A percentile compares a stretch with the other conserved stretches of the same genome.
Evolutionary conservation across 2,888 invertebrate genomes (phyloP).

Genomic region (Boloria selene): DNA sequence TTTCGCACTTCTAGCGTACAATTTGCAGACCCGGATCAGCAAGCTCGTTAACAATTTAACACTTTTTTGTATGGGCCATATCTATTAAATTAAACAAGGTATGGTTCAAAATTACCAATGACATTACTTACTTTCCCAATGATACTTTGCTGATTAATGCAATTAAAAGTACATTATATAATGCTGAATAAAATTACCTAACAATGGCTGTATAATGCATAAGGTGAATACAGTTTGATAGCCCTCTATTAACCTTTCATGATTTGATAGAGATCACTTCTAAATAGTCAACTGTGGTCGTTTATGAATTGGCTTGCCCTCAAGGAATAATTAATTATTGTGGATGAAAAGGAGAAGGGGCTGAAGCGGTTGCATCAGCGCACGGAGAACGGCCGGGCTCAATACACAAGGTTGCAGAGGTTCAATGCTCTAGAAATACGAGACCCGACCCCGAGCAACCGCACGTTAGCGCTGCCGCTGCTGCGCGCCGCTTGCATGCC

Average conservation of each 20-base stretch:
- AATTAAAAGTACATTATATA: not conserved
- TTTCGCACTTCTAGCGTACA: constrained; percentile 76
- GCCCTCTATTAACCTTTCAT: constrained; percentile 72
- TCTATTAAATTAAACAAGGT: not conserved
- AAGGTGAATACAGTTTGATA: constrained; percentile 60
- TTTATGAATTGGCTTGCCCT: constrained; percentile 75
- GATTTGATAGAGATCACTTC: constrained; percentile 60
- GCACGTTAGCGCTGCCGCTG: constrained; percentile 55
- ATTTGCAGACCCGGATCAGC: constrained; percentile 63
- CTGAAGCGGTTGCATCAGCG: constrained; percentile 77
- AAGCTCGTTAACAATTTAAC: constrained; percentile 61
- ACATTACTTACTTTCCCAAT: too few species aligned
- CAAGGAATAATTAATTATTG: constrained; percentile 79
- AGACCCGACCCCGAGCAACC: constrained; percentile 74
- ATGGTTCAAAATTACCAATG: not conserved
- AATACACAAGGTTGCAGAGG: constrained; percentile 81
- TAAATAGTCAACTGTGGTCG: constrained; percentile 66
- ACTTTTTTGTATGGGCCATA: constrained; percentile 43
- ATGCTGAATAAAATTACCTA: constrained; percentile 14
- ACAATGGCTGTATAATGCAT: not conserved
- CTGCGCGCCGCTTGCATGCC: constrained; percentile 46
- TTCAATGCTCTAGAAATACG: constrained; percentile 82
- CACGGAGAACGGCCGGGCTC: constrained; percentile 77
- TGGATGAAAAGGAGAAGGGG: constrained; percentile 73
- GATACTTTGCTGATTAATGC: too few species aligned